These are phyloP conservation scores for Aphidius gifuensis DNA, from an alignment of 1,140 invertebrate species.

Conservation along the genomic window DNA sequence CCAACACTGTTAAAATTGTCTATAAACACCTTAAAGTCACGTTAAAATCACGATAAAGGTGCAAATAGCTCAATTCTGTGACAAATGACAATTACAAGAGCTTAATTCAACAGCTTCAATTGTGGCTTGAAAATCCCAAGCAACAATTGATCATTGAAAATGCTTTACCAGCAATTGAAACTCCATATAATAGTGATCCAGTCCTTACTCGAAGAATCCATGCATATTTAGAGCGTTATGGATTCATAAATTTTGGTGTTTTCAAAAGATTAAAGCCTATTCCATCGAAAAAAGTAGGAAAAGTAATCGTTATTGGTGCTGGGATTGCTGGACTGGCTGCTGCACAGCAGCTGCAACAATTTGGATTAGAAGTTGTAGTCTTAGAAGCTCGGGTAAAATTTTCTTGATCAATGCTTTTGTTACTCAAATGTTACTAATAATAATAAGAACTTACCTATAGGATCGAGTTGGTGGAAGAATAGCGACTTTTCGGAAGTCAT, in stretches of 20 bases:
- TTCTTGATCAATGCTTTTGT: not conserved
- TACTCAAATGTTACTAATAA: not conserved
- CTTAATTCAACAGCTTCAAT: constrained; percentile 65
- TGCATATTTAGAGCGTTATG: constrained; percentile 91
- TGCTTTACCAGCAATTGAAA: constrained; percentile 78
- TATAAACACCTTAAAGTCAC: too few relatives aligned
- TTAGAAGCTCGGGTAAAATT: constrained; percentile 80
- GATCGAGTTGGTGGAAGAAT: constrained; percentile 95
- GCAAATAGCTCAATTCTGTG: too few relatives aligned
- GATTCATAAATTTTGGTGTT: constrained; percentile 97
- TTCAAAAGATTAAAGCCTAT: constrained; percentile 83
- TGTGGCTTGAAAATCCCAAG: constrained; percentile 96
- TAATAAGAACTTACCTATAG: constrained; percentile 44
- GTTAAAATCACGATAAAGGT: too few relatives aligned
- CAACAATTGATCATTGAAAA: constrained; percentile 83
- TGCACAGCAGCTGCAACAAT: constrained; percentile 90
- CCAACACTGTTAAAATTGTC: too few relatives aligned
- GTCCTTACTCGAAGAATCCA: constrained; percentile 81
- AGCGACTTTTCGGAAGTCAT: constrained; percentile 92
- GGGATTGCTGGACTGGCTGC: constrained; percentile 92
- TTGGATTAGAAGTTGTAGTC: constrained; percentile 94
- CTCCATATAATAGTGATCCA: constrained; percentile 89
- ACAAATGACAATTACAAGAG: too few relatives aligned
- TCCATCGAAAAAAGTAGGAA: constrained; percentile 76
- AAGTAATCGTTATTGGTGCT: constrained; percentile 93